Evolutionary conservation across 1,140 invertebrate species (phyloP).

Genomic region (Apis florea): DNA sequence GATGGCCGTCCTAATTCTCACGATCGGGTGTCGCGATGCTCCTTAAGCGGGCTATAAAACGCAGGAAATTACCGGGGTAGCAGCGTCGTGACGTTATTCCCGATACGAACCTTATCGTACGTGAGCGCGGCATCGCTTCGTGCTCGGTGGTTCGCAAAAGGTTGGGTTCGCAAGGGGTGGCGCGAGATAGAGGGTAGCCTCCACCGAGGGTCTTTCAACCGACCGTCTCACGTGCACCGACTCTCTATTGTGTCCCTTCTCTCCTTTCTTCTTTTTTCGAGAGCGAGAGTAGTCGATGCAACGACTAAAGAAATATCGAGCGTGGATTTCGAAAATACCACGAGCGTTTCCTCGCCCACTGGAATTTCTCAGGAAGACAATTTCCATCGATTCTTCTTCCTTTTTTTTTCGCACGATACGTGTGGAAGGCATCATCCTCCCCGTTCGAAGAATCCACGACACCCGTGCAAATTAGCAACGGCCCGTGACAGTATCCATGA

Average conservation of each 20-base stretch:
- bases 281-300: no score
- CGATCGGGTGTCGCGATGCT: conserved; percentile 67
- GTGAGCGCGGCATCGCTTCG: conserved; percentile 48
- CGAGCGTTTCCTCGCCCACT: no score
- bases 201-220: conserved; percentile 13
- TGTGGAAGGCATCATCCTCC: no score
- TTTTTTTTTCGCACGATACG: no score
- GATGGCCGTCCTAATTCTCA: conserved; percentile 75
- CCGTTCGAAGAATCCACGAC: conserved; percentile 49
- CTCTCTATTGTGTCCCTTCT: conserved; percentile 13
- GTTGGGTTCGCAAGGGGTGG: conserved; percentile 6
- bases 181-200: conserved; percentile 50
- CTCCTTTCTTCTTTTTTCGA: conserved; percentile 10
- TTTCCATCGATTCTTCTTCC: no score
- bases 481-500: conserved; percentile 48
- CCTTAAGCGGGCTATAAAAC: conserved; percentile 75
- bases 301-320: no score
- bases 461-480: conserved; percentile 51
- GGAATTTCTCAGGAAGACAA: no score
- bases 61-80: conserved; percentile 77
- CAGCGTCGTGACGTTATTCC: conserved; percentile 63
- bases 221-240: conserved; percentile 46
- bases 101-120: conserved; percentile 71
- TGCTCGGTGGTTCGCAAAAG: conserved; percentile 45
- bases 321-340: no score